phyloP scores from a whole-genome alignment of 1,140 invertebrate species.

The Brachionus calyciflorus region DNA sequence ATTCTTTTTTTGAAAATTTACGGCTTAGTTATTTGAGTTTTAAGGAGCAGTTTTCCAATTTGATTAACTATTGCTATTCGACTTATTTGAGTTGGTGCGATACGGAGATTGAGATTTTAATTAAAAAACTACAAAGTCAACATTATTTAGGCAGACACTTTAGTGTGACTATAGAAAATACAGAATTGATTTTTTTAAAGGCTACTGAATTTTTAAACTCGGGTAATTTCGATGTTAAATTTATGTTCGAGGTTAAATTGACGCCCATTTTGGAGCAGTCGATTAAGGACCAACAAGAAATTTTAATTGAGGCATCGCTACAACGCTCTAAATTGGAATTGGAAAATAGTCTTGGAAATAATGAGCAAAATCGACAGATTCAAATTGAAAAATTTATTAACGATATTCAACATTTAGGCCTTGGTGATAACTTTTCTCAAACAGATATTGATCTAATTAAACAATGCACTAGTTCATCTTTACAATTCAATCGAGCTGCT shows the following conservation, averaged over 20 bases:
- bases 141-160: conserved; percentile 42
- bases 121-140: conserved; percentile 42
- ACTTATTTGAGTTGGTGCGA: conserved; percentile 41
- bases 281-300: conserved; percentile 40
- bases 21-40: background rate
- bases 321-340: conserved; percentile 37
- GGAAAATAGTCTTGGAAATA: background rate
- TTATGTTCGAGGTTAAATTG: conserved; percentile 41
- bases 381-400: conserved; percentile 19
- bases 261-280: conserved; percentile 7
- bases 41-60: conserved; percentile 38
- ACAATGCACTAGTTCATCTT: conserved; percentile 3
- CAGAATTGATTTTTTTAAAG: conserved; percentile 7
- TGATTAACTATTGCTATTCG: conserved; percentile 34
- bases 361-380: conserved; percentile 27
- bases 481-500: conserved; percentile 9
- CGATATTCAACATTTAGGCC: background rate
- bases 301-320: conserved; percentile 31
- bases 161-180: conserved; percentile 28
- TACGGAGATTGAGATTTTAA: conserved; percentile 43
- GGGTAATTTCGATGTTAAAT: conserved; percentile 33
- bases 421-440: background rate
- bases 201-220: background rate
- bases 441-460: background rate
- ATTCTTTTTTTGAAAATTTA: conserved; percentile 40